These are phyloP conservation scores for Poeciliopsis prolifica DNA, from an alignment of 2,113 vertebrate species.

Conservation along the genomic window DNA sequence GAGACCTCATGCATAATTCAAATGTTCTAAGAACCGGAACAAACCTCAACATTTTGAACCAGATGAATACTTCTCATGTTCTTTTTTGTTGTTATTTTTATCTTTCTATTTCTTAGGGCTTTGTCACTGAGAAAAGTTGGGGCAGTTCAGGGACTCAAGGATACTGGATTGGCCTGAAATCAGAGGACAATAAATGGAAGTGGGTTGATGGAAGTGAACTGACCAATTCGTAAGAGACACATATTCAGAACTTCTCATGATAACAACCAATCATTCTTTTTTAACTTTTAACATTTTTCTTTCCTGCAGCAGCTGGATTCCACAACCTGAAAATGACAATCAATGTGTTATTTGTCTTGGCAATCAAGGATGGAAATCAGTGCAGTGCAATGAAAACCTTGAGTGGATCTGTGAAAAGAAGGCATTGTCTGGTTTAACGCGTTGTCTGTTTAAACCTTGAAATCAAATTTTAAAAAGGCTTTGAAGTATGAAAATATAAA, in stretches of 20 bases:
- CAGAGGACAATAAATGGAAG: slow-evolving; percentile 23
- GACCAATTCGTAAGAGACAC: neutral
- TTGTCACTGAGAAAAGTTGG: rapidly evolving
- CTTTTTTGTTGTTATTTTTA: neutral
- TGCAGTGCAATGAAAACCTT: rapidly evolving
- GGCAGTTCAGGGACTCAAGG: rapidly evolving
- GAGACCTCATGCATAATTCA: neutral
- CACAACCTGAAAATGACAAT: rapidly evolving
- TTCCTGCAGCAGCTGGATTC: slow-evolving; percentile 13
- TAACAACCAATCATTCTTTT: neutral
- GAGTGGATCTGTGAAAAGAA: slow-evolving; percentile 13
- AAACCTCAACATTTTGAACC: no score
- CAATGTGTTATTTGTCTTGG: neutral
- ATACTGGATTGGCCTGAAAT: slow-evolving; percentile 52
- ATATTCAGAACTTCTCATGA: neutral
- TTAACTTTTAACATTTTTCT: neutral
- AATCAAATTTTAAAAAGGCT: no score
- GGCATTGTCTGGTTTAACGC: slow-evolving; percentile 16
- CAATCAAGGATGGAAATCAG: neutral
- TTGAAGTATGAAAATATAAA: neutral
- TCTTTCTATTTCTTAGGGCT: neutral
- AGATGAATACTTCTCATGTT: neutral
- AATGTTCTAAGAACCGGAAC: neutral
- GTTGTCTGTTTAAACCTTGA: slow-evolving; percentile 15
- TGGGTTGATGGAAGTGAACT: slow-evolving; percentile 32